Evolutionary conservation across 2,888 invertebrate genomes (phyloP).

Genomic region (Morinoia aosen): DNA sequence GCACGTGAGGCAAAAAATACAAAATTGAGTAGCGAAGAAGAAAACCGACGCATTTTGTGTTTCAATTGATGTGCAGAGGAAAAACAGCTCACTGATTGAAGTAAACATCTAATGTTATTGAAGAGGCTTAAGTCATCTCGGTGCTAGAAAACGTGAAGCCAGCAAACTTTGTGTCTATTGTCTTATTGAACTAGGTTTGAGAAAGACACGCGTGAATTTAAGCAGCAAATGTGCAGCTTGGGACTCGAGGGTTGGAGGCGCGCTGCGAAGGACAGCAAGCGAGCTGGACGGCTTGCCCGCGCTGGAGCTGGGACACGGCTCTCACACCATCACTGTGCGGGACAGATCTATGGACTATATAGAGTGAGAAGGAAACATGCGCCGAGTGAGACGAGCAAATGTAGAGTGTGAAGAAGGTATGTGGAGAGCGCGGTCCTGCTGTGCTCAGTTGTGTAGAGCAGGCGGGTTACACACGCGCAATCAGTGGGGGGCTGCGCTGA

Average conservation of each 20-base stretch:
- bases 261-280: not conserved
- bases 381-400: not conserved
- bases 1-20: not conserved
- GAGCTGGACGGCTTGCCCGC: not conserved
- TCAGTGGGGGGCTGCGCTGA: not conserved
- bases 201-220: not conserved
- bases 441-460: not conserved
- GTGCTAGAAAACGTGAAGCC: not conserved
- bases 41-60: not conserved
- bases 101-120: not conserved
- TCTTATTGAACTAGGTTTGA: not conserved
- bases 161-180: not conserved
- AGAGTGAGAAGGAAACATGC: not conserved
- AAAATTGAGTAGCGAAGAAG: not conserved
- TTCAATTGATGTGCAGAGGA: not conserved
- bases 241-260: not conserved
- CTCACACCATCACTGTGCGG: not conserved
- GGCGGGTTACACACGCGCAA: not conserved
- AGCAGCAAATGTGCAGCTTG: not conserved
- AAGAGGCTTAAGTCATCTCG: not conserved
- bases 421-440: not conserved
- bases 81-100: not conserved
- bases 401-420: slow-evolving; percentile 8
- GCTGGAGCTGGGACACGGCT: not conserved
- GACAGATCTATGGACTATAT: not conserved